Percentiles rank a stretch among this genome's conserved stretches.
phyloP scores from a whole-genome alignment of 2,888 invertebrate genomes.

The Exephanes ischioxanthus region DNA sequence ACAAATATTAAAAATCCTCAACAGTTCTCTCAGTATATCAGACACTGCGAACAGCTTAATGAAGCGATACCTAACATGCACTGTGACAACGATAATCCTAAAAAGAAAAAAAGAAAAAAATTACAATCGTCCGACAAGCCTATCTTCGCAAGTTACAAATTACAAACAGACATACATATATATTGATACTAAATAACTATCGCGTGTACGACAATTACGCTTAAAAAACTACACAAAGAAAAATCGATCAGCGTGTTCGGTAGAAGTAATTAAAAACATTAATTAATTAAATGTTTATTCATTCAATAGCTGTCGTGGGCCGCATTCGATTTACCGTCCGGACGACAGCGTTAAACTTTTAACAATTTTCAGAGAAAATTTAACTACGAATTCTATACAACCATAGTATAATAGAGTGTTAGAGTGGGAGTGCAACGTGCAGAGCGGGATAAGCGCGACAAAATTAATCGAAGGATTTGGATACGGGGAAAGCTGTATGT shows the following conservation, averaged over 20 bases:
- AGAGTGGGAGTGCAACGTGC: constrained; percentile 42
- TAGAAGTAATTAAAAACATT: constrained; percentile 1
- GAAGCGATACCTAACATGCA: constrained; percentile 58
- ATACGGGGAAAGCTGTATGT: constrained; percentile 1
- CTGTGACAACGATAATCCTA: constrained; percentile 48
- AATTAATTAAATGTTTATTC: constrained; percentile 3
- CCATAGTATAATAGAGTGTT: not conserved
- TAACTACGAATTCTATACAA: not conserved
- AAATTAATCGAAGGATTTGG: constrained; percentile 35
- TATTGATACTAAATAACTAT: constrained; percentile 6
- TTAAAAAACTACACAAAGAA: constrained; percentile 11
- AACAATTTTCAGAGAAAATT: constrained; percentile 20
- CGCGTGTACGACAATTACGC: not conserved
- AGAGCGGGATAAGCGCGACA: constrained; percentile 27
- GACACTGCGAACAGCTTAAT: constrained; percentile 29
- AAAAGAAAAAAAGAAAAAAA: constrained; percentile 35
- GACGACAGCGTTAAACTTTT: constrained; percentile 13
- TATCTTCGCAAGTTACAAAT: constrained; percentile 33
- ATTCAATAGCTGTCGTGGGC: not conserved
- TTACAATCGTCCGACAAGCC: constrained; percentile 1
- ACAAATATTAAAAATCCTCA: not conserved
- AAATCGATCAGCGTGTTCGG: not conserved
- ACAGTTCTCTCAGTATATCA: constrained; percentile 8
- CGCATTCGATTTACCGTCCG: not conserved
- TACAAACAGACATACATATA: constrained; percentile 15